phyloP scores from a whole-genome alignment of 2,888 invertebrate species.

The Steinernema scapterisci region DNA sequence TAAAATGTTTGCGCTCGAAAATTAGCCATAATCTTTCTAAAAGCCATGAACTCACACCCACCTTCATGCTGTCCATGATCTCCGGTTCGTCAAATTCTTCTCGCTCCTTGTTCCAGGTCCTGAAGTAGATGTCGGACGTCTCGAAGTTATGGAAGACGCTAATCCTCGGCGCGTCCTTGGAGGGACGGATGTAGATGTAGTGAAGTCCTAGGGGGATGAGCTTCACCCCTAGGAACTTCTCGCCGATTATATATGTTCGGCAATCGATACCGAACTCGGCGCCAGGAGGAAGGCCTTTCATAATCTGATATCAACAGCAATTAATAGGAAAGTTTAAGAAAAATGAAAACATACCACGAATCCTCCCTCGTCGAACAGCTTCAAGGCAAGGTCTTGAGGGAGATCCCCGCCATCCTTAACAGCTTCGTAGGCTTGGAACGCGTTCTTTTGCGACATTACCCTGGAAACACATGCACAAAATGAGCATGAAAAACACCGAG shows the following conservation, averaged over 20 bases:
- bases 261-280: slow-evolving; percentile 96
- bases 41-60: not conserved
- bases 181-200: slow-evolving; percentile 77
- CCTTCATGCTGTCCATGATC: not conserved
- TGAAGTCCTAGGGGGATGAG: slow-evolving; percentile 90
- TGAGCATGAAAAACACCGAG: too few species aligned
- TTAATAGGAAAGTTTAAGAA: not conserved
- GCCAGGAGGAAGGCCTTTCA: slow-evolving; percentile 85
- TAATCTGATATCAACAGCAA: slow-evolving; percentile 69
- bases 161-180: slow-evolving; percentile 41
- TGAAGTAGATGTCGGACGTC: slow-evolving; percentile 81
- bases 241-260: slow-evolving; percentile 85
- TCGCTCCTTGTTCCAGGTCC: slow-evolving; percentile 80
- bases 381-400: slow-evolving; percentile 25
- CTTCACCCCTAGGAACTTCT: slow-evolving; percentile 91
- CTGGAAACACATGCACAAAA: too few species aligned
- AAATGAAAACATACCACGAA: not conserved
- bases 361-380: slow-evolving; percentile 20
- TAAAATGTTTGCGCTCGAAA: too few species aligned
- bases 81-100: slow-evolving; percentile 74
- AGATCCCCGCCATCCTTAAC: too few species aligned
- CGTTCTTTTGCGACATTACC: not conserved
- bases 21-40: not conserved
- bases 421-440: not conserved
- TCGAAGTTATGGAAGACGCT: slow-evolving; percentile 84